Conservation (phyloP, 2,113 vertebrate genomes). For the Microtus richardsoni region DNA sequence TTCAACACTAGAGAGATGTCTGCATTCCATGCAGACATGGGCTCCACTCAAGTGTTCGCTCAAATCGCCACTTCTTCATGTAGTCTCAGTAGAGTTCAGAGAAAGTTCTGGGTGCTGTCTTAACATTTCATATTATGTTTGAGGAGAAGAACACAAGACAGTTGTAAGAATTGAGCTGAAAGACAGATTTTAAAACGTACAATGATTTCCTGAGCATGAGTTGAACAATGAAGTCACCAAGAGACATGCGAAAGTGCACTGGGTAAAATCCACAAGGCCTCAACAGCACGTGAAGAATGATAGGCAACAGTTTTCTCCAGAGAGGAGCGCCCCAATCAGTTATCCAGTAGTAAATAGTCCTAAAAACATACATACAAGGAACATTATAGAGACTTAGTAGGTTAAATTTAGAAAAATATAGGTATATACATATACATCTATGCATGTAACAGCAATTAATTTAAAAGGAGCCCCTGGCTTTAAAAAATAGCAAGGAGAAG, state of each 20-base stretch:
- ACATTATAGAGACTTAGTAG: background rate
- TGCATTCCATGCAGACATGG: background rate
- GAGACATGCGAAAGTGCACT: background rate
- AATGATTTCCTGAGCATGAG: background rate
- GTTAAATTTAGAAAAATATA: background rate
- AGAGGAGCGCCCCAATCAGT: too few species aligned
- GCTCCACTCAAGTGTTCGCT: background rate
- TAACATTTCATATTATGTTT: background rate
- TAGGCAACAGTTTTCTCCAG: background rate
- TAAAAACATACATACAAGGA: background rate
- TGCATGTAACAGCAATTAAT: background rate
- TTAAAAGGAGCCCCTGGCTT: background rate
- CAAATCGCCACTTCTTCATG: background rate
- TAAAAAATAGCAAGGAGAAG: background rate
- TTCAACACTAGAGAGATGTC: background rate
- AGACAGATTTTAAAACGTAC: background rate
- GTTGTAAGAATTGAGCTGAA: background rate
- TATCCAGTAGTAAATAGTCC: background rate
- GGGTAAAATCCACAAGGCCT: background rate
- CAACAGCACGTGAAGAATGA: background rate
- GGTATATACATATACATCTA: too few species aligned
- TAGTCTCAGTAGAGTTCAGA: background rate
- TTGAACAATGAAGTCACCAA: background rate
- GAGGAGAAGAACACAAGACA: constrained; percentile 17
- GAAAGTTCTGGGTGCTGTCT: background rate